A percentile compares a stretch with the other conserved stretches of the same genome.
phyloP scores from a whole-genome alignment of 2,888 invertebrate species.

The Andrena minutula region DNA sequence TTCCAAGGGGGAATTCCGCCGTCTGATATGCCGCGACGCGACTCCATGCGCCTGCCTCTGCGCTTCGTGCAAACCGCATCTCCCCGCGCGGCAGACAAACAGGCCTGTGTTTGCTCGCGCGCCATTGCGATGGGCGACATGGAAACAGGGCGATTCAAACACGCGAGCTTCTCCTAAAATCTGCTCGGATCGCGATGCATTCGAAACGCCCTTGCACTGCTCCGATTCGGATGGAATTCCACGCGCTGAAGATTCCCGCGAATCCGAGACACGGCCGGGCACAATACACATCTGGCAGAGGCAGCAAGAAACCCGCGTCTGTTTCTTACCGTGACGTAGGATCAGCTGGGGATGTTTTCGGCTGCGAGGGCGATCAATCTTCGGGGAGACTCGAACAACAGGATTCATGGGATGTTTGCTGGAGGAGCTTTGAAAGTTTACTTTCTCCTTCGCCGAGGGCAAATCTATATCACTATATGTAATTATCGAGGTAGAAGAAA shows the following conservation, averaged over 20 bases:
- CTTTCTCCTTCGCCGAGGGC: neutral
- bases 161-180: slow-evolving; percentile 57
- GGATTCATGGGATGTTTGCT: neutral
- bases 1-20: slow-evolving; percentile 58
- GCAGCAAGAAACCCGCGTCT: slow-evolving; percentile 36
- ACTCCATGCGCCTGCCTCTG: neutral
- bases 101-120: slow-evolving; percentile 8
- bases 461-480: too few relatives aligned
- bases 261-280: neutral
- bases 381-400: too few relatives aligned
- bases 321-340: slow-evolving; percentile 30
- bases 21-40: slow-evolving; percentile 21
- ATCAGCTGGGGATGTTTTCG: slow-evolving; percentile 9
- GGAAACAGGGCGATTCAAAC: slow-evolving; percentile 50
- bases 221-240: slow-evolving; percentile 52
- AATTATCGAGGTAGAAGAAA: too few relatives aligned
- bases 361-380: slow-evolving; percentile 5
- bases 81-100: slow-evolving; percentile 19
- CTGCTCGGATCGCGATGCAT: slow-evolving; percentile 33
- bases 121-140: neutral
- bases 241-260: slow-evolving; percentile 12
- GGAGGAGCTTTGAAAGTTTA: neutral
- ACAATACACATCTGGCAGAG: neutral
- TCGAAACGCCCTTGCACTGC: neutral
- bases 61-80: slow-evolving; percentile 7